These are phyloP conservation scores for Chaetodon trifasciatus DNA, from an alignment of 2,797 vertebrate genomes.

Conservation along the genomic window DNA sequence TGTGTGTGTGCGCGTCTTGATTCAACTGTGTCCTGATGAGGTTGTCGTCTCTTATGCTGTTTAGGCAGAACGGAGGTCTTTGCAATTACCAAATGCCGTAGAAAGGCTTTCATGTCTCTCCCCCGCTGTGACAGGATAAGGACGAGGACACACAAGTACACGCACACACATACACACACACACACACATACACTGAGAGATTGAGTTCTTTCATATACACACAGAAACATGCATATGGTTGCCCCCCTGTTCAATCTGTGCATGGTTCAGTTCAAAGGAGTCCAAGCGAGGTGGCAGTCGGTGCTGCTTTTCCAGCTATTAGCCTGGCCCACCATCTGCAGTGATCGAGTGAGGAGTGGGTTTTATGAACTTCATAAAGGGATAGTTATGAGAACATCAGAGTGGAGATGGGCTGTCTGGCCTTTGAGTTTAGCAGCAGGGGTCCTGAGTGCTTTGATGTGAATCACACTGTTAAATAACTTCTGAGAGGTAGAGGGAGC, in stretches of 20 bases:
- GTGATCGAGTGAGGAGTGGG: slow-evolving; percentile 90
- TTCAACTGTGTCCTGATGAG: slow-evolving; percentile 80
- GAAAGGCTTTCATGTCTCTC: slow-evolving; percentile 91
- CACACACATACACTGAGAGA: slow-evolving; percentile 24
- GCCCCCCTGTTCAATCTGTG: slow-evolving; percentile 81
- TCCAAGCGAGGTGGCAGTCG: slow-evolving; percentile 87
- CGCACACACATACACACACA: slow-evolving; percentile 32
- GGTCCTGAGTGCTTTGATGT: slow-evolving; percentile 91
- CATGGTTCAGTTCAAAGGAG: slow-evolving; percentile 92
- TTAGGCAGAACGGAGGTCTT: slow-evolving; percentile 84
- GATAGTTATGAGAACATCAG: slow-evolving; percentile 90
- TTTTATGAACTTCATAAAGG: slow-evolving; percentile 95
- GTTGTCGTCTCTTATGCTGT: slow-evolving; percentile 81
- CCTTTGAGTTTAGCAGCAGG: slow-evolving; percentile 91
- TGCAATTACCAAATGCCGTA: slow-evolving; percentile 87
- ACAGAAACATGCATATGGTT: slow-evolving; percentile 58
- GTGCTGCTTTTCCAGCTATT: slow-evolving; percentile 90
- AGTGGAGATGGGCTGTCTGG: slow-evolving; percentile 87
- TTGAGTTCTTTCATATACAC: slow-evolving; percentile 49
- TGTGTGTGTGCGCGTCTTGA: slow-evolving; percentile 16
- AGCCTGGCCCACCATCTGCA: slow-evolving; percentile 90
- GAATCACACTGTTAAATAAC: slow-evolving; percentile 91
- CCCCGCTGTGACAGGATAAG: slow-evolving; percentile 72
- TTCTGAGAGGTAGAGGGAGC: slow-evolving; percentile 87
- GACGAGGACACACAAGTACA: slow-evolving; percentile 46